Evolutionary conservation across 2,113 vertebrate genomes (phyloP), one percentile per base, ranked within the genome.

Genomic region (Sardina pilchardus): DNA sequence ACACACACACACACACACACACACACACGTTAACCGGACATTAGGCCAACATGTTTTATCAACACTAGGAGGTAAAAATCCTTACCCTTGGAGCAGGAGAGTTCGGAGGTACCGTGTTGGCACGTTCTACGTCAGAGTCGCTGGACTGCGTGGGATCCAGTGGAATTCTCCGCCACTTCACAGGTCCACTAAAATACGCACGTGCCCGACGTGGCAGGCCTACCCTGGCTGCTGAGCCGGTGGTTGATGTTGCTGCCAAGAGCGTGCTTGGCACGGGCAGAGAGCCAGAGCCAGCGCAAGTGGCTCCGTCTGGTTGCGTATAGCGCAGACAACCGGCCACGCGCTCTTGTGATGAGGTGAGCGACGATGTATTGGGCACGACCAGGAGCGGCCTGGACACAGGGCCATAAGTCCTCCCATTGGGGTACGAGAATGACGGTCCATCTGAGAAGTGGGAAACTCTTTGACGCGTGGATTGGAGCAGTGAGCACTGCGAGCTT

Each of bases 61-160:
- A 30, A 30, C 24, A 30, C n/a, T 26, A 5, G 21, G 16, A 14
- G 50, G 9, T 12, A 2, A 30, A 10, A 30, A 30, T 30, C 14
- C 26, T 78, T 78, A 78, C 71, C 71, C 30, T 34, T 78, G 71
- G 71, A 78, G 36, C 94, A 0, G 95, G 95, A 24, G 96, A 94
- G 88, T 96, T 96, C 24, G 95, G 95, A 0, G 96, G 96, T 47
- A 91, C 96, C 0, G 91, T 84, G 88, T 94, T 86, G 1, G 89
- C 78, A 4, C 92, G 90, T 53, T 93, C 94, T 7, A 87, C 86
- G 39, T 94, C 94, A 1, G 92, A 94, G 4, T 92, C 94, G 6
- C 93, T 95, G 90, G 90, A 93, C 78, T 90, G 93, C 2, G 81
- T 47, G 6, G 93, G 48, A 10, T 91, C 83, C 2, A 91, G 93